These are phyloP conservation scores for Hirundichthys speculiger DNA, from an alignment of 2,113 vertebrate genomes.

Conservation along the genomic window DNA sequence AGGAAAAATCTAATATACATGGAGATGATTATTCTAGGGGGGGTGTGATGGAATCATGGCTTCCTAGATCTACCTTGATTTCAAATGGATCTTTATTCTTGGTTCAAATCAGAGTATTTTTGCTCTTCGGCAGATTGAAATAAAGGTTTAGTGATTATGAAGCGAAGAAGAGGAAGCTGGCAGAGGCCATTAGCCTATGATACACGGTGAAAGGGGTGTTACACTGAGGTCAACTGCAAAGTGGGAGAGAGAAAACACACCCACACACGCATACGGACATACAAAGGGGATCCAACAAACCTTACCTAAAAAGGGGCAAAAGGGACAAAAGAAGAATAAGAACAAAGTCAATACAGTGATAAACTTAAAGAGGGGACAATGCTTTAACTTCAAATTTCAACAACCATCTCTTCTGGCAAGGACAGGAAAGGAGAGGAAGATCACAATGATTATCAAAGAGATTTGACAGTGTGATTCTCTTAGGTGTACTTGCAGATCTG, in stretches of 20 bases:
- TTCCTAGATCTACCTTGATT: constrained; percentile 76
- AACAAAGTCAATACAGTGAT: constrained; percentile 85
- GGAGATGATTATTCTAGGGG: constrained; percentile 67
- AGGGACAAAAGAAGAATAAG: constrained; percentile 83
- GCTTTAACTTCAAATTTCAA: constrained; percentile 70
- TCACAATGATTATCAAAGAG: constrained; percentile 50
- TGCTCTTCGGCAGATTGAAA: constrained; percentile 73
- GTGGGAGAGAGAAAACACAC: constrained; percentile 77
- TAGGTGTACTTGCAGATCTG: constrained; percentile 32
- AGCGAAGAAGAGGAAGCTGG: constrained; percentile 80
- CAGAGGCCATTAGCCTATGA: constrained; percentile 81
- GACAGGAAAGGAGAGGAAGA: constrained; percentile 61
- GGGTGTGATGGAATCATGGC: constrained; percentile 71
- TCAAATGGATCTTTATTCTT: constrained; percentile 65
- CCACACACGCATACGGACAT: constrained; percentile 70
- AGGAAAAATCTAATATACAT: constrained; percentile 52
- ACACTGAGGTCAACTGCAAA: constrained; percentile 79
- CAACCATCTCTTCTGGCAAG: constrained; percentile 60
- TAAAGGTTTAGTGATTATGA: constrained; percentile 83
- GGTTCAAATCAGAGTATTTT: constrained; percentile 72
- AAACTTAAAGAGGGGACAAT: constrained; percentile 82
- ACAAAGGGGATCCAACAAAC: constrained; percentile 83
- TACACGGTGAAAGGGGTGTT: constrained; percentile 78
- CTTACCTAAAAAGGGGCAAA: constrained; percentile 83
- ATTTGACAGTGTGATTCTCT: constrained; percentile 35